Evolutionary conservation across 2,113 vertebrate genomes (phyloP).

Genomic region (Campylorhamphus procurvoides): DNA sequence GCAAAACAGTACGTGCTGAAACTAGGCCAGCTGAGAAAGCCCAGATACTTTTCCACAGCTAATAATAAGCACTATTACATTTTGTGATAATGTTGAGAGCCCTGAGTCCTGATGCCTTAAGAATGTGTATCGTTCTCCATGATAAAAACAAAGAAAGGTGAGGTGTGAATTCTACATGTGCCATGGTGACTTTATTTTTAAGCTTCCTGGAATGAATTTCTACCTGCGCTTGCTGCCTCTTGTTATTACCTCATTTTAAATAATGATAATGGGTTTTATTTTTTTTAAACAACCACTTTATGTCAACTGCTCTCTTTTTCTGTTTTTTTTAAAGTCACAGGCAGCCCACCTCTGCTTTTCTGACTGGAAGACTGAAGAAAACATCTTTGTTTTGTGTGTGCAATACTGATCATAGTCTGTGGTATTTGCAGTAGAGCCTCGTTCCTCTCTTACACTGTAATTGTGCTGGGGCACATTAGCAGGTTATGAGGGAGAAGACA

Average conservation of each 20-base stretch:
- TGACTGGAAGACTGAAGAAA: not conserved
- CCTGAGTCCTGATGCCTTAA: not conserved
- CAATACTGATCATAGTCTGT: not conserved
- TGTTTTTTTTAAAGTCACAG: not conserved
- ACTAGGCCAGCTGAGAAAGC: slow-evolving; percentile 42
- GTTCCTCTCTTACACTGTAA: not conserved
- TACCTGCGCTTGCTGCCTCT: not conserved
- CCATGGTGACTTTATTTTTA: not conserved
- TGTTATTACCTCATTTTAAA: not conserved
- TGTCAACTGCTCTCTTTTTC: not conserved
- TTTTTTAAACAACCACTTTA: not conserved
- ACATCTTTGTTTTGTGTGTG: not conserved
- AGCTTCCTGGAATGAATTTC: not conserved
- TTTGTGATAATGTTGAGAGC: not conserved
- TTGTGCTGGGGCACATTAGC: not conserved
- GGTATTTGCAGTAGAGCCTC: not conserved
- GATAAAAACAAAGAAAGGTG: not conserved
- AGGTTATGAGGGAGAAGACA: not conserved
- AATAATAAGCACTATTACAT: not conserved
- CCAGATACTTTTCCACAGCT: slow-evolving; percentile 2
- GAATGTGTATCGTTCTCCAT: not conserved
- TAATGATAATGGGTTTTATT: not conserved
- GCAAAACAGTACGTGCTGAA: not conserved
- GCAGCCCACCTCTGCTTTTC: not conserved
- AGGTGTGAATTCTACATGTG: not conserved